Conservation (phyloP, 2,888 invertebrate genomes). For the Calliphora vomitoria region DNA sequence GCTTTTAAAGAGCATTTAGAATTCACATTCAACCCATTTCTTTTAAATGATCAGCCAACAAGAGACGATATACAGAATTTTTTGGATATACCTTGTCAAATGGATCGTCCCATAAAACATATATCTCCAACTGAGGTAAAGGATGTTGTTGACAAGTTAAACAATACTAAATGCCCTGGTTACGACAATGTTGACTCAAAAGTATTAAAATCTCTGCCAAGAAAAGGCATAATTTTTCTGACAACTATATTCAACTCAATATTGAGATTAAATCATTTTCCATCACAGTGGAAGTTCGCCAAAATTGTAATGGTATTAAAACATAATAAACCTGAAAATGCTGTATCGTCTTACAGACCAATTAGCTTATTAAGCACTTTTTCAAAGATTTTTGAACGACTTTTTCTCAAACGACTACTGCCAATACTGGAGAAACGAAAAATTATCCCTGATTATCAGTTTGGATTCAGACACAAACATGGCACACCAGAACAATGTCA, state of each 20-base stretch:
- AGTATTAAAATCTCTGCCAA: constrained; percentile 2
- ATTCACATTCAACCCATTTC: constrained; percentile 16
- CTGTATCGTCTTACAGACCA: too few species aligned
- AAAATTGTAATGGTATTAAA: too few species aligned
- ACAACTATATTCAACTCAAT: background rate
- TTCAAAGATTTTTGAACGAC: background rate
- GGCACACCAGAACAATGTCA: constrained; percentile 28
- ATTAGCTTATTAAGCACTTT: background rate
- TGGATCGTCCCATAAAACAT: constrained; percentile 21
- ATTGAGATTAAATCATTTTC: too few species aligned
- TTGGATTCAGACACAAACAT: constrained; percentile 16
- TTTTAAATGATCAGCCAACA: background rate
- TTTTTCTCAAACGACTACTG: background rate
- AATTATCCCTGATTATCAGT: constrained; percentile 8
- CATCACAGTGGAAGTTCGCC: too few species aligned
- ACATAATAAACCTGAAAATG: too few species aligned
- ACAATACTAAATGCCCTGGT: constrained; percentile 3
- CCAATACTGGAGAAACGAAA: constrained; percentile 5
- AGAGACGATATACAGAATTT: constrained; percentile 13
- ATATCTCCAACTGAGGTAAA: constrained; percentile 7
- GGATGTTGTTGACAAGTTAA: constrained; percentile 14
- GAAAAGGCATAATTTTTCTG: too few species aligned
- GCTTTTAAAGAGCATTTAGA: constrained; percentile 18
- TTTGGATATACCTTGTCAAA: constrained; percentile 26
- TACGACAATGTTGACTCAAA: constrained; percentile 20